A percentile compares a stretch with the other conserved stretches of the same genome.
Evolutionary conservation across 2,888 invertebrate species (phyloP).

Genomic region (Spialia ferax): DNA sequence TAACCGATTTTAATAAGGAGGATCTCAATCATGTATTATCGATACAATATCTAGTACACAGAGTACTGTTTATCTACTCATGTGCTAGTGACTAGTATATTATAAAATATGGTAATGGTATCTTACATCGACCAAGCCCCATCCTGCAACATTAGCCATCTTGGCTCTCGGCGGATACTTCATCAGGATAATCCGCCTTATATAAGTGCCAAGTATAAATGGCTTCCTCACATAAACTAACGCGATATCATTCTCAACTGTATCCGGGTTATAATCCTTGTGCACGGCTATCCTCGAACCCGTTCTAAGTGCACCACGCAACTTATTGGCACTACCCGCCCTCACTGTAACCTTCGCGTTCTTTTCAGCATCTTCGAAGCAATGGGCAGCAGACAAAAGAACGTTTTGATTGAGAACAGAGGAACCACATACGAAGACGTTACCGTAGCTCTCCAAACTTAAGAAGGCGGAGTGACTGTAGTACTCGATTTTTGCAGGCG

Average conservation of each 20-base stretch:
- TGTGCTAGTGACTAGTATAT: too few species aligned
- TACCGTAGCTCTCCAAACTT: constrained; percentile 17
- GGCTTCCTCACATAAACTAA: constrained; percentile 39
- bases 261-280: constrained; percentile 33
- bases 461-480: constrained; percentile 54
- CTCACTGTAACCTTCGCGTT: constrained; percentile 24
- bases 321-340: constrained; percentile 48
- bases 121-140: constrained; percentile 53
- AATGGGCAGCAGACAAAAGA: constrained; percentile 57
- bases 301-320: constrained; percentile 27
- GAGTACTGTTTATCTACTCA: too few species aligned
- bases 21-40: too few species aligned
- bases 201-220: constrained; percentile 34
- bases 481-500: constrained; percentile 43
- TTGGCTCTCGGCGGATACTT: constrained; percentile 41
- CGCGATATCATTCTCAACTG: constrained; percentile 46
- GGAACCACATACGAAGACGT: constrained; percentile 50
- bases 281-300: constrained; percentile 37
- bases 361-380: constrained; percentile 46
- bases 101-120: too few species aligned
- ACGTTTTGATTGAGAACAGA: constrained; percentile 56
- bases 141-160: constrained; percentile 49
- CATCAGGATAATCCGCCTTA: constrained; percentile 47
- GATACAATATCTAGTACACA: too few species aligned
- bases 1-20: too few species aligned